Evolutionary conservation across 2,113 vertebrate genomes (phyloP).

Genomic region (Nipponia nippon): DNA sequence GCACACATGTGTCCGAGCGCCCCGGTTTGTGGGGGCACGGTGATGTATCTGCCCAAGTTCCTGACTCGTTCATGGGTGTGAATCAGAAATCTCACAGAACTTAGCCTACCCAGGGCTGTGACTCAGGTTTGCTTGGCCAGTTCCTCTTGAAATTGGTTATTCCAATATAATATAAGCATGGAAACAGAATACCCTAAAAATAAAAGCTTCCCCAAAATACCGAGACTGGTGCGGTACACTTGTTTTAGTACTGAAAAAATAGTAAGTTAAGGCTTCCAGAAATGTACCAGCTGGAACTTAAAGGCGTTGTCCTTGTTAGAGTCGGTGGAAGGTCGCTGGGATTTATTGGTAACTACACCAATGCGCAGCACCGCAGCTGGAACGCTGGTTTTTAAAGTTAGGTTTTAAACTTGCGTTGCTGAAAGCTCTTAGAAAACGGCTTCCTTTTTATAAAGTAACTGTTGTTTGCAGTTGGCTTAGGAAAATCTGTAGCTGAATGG

Average conservation of each 20-base stretch:
- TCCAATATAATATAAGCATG: not conserved
- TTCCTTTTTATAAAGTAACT: not conserved
- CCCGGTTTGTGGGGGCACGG: not conserved
- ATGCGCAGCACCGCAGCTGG: not conserved
- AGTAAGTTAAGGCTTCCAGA: not conserved
- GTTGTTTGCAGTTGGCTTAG: not conserved
- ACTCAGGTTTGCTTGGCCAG: not conserved
- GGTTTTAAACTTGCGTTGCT: not conserved
- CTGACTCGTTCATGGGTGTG: not conserved
- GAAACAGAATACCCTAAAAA: not conserved
- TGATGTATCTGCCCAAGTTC: not conserved
- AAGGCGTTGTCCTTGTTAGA: not conserved
- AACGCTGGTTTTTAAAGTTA: not conserved
- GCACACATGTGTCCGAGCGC: not conserved
- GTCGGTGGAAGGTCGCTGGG: not conserved
- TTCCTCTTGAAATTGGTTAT: not conserved
- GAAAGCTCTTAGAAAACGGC: not conserved
- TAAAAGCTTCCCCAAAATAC: not conserved
- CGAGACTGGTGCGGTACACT: not conserved
- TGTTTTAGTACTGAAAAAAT: not conserved
- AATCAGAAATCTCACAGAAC: not conserved
- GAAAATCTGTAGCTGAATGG: not conserved
- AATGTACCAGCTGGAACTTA: not conserved
- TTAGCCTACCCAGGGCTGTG: not conserved
- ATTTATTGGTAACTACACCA: not conserved